Evolutionary conservation across 2,113 vertebrate genomes (phyloP).

Genomic region (Candoia aspera): DNA sequence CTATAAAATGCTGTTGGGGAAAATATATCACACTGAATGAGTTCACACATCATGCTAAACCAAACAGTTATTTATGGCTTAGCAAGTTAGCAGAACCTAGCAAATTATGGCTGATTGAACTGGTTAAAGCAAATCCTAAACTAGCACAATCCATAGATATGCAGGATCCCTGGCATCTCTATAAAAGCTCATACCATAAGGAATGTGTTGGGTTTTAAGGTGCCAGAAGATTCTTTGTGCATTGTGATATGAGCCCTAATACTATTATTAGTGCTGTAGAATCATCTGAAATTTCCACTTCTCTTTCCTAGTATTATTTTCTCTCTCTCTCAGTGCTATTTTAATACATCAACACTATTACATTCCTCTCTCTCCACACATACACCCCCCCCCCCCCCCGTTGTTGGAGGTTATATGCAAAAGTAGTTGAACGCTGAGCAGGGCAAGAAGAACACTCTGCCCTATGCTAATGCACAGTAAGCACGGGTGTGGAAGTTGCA

Average conservation of each 20-base stretch:
- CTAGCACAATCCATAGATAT: background rate
- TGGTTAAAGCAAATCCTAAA: background rate
- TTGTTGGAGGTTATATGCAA: background rate
- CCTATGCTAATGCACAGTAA: background rate
- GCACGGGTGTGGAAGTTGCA: background rate
- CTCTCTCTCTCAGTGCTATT: background rate
- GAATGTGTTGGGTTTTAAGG: background rate
- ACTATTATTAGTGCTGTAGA: background rate
- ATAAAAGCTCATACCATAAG: background rate
- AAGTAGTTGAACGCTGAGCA: background rate
- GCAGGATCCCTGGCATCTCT: background rate
- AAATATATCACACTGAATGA: background rate
- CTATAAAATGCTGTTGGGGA: background rate
- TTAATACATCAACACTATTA: background rate
- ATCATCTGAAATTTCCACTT: background rate
- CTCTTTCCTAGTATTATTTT: slow-evolving; percentile 4
- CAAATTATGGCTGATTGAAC: background rate
- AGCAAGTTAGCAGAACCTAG: background rate
- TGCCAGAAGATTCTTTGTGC: background rate
- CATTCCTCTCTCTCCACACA: background rate
- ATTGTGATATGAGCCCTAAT: background rate
- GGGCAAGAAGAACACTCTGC: background rate
- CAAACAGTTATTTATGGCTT: background rate
- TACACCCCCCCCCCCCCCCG: background rate
- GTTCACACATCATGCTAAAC: background rate